These are phyloP conservation scores for Carettochelys insculpta DNA, from an alignment of 2,113 vertebrate genomes.

Conservation along the genomic window DNA sequence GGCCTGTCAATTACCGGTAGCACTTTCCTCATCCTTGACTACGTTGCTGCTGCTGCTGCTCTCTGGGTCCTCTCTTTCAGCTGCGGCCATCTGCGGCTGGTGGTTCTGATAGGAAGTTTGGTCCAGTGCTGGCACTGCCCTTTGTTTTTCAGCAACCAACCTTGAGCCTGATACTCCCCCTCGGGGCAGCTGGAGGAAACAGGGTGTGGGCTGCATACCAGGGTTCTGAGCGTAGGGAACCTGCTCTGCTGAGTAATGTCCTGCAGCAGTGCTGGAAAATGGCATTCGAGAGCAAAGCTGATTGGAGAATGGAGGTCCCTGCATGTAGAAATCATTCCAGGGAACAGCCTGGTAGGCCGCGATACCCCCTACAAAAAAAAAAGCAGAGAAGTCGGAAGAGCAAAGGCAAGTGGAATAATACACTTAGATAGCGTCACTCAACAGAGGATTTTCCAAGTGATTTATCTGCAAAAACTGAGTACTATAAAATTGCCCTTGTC, in stretches of 20 bases:
- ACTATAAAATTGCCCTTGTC: not conserved
- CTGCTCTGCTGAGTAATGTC: slow-evolving; percentile 28
- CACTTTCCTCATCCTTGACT: not conserved
- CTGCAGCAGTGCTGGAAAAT: not conserved
- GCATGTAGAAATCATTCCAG: slow-evolving; percentile 58
- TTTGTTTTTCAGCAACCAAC: not conserved
- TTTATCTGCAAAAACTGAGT: not conserved
- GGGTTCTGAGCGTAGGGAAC: not conserved
- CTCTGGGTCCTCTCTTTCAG: not conserved
- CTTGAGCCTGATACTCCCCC: not conserved
- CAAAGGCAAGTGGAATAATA: not conserved
- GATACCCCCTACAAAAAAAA: slow-evolving; percentile 25
- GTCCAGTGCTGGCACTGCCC: not conserved
- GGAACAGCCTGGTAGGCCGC: slow-evolving; percentile 20
- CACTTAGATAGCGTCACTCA: not conserved
- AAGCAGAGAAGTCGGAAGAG: not conserved
- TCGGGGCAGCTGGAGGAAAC: not conserved
- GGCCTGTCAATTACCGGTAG: slow-evolving; percentile 34
- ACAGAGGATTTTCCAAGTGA: not conserved
- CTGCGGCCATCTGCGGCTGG: not conserved
- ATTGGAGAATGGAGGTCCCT: slow-evolving; percentile 10
- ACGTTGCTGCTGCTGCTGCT: not conserved
- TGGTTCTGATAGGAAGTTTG: not conserved
- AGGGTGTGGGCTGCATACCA: not conserved
- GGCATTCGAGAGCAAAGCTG: not conserved